Evolutionary conservation across 2,797 vertebrate genomes (phyloP), one percentile per base, ranked within the genome.

Genomic region (Thunnus albacares): DNA sequence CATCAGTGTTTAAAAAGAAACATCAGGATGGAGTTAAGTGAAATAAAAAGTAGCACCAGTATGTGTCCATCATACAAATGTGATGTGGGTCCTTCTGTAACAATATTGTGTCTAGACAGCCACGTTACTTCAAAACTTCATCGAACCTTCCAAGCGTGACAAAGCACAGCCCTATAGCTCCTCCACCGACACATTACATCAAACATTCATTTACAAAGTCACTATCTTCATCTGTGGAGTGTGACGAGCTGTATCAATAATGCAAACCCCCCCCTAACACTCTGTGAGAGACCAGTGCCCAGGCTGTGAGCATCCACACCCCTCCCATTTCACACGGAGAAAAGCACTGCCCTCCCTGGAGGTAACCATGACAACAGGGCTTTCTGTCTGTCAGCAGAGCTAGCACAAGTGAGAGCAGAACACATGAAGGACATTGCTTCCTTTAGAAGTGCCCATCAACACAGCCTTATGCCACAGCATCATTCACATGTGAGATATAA

Each of bases 331-430:
- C 87, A 89, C 89, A 92, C 24, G 49, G 86, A 92, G 82, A 93
- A 70, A 22, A 79, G 80, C 60, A 61, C 66, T 75, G 80, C 79
- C 87, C 76, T 82, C 71, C 64, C 61, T 73, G 26, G 68, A 14
- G 57, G 91, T 94, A 84, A 87, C 86, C 90, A 93, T 92, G 89
- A 90, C 89, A 92, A 94, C 91, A 67, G 57, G 53, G 45, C 51
- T 79, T 65, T 67, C 66, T 83, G 71, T 68, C 75, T 75, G 70
- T 81, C 75, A 57, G 81, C 47, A 49, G 57, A 71, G 75, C 63
- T 14, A 51, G 64, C 64, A 52, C 41, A 43, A 77, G 60, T 1
- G 66, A 63, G 52, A 0, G 71, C 26, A 65, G 57, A 53, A 52
- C 53, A 52, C 56, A 63, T 20, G 38, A 56, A 49, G 26, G 52